phyloP scores from a whole-genome alignment of 1,140 invertebrate genomes.

The Phthorimaea operculella region DNA sequence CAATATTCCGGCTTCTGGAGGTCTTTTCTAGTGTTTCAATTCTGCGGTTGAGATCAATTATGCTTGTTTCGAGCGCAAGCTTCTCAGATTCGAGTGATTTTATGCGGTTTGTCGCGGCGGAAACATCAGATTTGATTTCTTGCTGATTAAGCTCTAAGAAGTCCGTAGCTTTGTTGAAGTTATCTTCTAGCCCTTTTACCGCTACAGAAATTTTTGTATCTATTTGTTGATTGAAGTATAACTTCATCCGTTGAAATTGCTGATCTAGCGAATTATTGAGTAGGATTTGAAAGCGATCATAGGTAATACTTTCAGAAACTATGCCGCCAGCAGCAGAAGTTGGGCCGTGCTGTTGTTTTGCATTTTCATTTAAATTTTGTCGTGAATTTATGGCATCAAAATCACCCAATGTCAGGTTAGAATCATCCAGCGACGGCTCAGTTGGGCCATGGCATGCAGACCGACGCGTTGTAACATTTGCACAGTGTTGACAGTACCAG shows the following conservation, averaged over 20 bases:
- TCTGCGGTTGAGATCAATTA: background rate
- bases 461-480: background rate
- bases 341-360: background rate
- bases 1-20: slow-evolving; percentile 3
- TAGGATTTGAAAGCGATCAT: background rate
- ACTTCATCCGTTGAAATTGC: background rate
- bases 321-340: background rate
- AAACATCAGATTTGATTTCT: background rate
- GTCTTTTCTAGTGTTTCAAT: background rate
- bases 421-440: background rate
- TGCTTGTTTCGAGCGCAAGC: background rate
- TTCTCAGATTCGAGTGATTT: background rate
- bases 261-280: background rate
- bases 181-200: background rate
- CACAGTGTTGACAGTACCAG: background rate
- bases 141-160: background rate
- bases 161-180: background rate
- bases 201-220: background rate
- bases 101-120: background rate
- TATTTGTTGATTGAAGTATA: background rate
- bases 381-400: background rate
- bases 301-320: background rate
- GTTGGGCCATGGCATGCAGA: background rate
- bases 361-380: background rate
- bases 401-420: no score